A percentile compares a stretch with the other conserved stretches of the same genome.
Conservation (phyloP, 2,797 vertebrate genomes). For the Cryptoprocta ferox region DNA sequence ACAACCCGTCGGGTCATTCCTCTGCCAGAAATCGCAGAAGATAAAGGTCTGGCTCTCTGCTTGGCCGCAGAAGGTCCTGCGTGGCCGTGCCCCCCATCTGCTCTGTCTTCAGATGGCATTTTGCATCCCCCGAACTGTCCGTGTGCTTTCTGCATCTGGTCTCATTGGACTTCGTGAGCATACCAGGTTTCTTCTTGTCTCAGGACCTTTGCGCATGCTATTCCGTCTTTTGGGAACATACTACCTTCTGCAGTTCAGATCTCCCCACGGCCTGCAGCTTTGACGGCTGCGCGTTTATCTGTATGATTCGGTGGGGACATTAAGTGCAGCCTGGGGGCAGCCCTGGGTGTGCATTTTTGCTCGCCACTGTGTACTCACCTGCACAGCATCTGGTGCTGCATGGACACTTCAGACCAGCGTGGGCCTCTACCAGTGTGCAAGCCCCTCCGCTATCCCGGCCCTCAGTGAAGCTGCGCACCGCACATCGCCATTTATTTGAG, state of each 20-base stretch:
- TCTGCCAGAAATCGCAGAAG: not conserved
- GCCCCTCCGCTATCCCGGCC: not conserved
- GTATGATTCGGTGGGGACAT: not conserved
- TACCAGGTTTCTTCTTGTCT: not conserved
- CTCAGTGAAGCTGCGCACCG: not conserved
- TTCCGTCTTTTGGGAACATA: not conserved
- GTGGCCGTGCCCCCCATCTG: fast-evolving
- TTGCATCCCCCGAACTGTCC: not conserved
- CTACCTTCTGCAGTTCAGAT: not conserved
- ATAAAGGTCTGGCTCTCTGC: not conserved
- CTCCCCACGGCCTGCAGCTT: fast-evolving
- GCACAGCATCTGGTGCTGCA: not conserved
- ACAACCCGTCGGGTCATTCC: not conserved
- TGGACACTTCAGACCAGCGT: not conserved
- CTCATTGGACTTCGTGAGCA: not conserved
- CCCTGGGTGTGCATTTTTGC: not conserved
- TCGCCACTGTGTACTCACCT: fast-evolving
- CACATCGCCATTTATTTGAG: not conserved
- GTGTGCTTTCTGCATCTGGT: too few species aligned
- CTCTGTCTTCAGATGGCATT: not conserved
- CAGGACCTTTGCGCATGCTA: not conserved
- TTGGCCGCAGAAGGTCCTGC: not conserved
- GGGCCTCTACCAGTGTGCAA: fast-evolving
- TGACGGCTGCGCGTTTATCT: not conserved
- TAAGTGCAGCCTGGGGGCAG: not conserved